Evolutionary conservation across 2,888 invertebrate genomes (phyloP), one percentile per base, ranked within the genome.

Genomic region (Archaeoteleia sp.): DNA sequence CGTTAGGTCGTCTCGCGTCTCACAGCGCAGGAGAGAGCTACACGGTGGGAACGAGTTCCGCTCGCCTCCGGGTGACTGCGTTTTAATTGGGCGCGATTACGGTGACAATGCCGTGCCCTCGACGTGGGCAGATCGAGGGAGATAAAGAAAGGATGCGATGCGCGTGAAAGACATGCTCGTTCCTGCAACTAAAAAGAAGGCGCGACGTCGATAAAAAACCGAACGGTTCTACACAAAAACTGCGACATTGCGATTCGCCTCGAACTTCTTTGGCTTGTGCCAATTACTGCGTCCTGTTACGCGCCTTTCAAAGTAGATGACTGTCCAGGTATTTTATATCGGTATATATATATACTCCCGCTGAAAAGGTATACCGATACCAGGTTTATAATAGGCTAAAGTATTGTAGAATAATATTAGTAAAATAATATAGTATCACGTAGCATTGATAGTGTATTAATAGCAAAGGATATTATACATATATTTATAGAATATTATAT

Each of bases 11-110:
- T 71, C 72, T 76, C 62, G 70, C 72, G n/a, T n/a, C n/a, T n/a
- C n/a, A n/a, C n/a, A n/a, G n/a, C 62, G 63, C 63, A 57, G 69
- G n/a, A 5, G 20, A 68, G 57, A 63, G 57, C 60, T 49, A 49
- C 34, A 70, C 69, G 73, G 71, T 72, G 75, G 73, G 72, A 78
- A 77, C 74, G 62, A 71, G 71, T 72, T 54, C 43, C 55, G 51
- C 23, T 60, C 39, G 67, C 67, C 67, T 71, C 51, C 49, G 51
- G 55, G 57, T 55, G 74, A 77, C 67, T 72, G 66, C 72, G 74
- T 78, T 80, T 80, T 78, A 79, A 80, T 80, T 79, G 76, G 74
- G 55, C 62, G 69, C 74, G 77, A 78, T 80, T 74, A 75, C 72
- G 72, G 67, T 46, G 74, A 76, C 75, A 75, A 75, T 72, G 70